phyloP scores from a whole-genome alignment of 1,140 invertebrate genomes.

The Drosophila murphyi region DNA sequence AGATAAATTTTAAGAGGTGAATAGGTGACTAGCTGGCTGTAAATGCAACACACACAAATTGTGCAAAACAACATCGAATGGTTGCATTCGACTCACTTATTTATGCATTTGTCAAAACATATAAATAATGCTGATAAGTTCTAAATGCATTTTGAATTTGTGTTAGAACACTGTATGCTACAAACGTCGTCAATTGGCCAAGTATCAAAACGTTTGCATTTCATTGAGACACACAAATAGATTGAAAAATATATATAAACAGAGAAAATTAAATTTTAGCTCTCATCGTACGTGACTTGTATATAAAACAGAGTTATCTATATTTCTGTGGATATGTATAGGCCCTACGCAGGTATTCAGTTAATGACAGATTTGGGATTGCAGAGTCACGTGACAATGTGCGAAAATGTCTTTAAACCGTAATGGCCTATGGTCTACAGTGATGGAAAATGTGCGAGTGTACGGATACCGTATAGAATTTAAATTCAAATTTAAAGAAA shows the following conservation, averaged over 20 bases:
- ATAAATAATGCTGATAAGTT: conserved; percentile 47
- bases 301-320: conserved; percentile 37
- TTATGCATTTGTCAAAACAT: conserved; percentile 26
- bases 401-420: conserved; percentile 50
- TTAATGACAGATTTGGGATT: conserved; percentile 19
- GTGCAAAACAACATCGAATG: conserved; percentile 13
- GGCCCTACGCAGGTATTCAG: conserved; percentile 12
- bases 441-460: conserved; percentile 1
- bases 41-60: conserved; percentile 30
- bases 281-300: conserved; percentile 49
- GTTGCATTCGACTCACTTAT: conserved; percentile 47
- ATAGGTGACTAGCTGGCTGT: conserved; percentile 7
- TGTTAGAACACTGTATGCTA: background rate
- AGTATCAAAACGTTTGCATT: conserved; percentile 50
- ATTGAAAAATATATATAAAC: conserved; percentile 67
- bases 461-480: conserved; percentile 1
- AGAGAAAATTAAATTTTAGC: conserved; percentile 67
- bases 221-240: conserved; percentile 33
- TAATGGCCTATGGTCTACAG: conserved; percentile 12
- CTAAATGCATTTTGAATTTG: conserved; percentile 51
- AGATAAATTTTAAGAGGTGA: conserved; percentile 53
- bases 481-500: background rate
- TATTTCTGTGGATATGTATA: conserved; percentile 8
- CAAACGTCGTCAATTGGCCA: conserved; percentile 55
- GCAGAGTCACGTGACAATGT: conserved; percentile 53